Conservation (phyloP, 2,113 vertebrate species). For the Nyctibius bracteatus region DNA sequence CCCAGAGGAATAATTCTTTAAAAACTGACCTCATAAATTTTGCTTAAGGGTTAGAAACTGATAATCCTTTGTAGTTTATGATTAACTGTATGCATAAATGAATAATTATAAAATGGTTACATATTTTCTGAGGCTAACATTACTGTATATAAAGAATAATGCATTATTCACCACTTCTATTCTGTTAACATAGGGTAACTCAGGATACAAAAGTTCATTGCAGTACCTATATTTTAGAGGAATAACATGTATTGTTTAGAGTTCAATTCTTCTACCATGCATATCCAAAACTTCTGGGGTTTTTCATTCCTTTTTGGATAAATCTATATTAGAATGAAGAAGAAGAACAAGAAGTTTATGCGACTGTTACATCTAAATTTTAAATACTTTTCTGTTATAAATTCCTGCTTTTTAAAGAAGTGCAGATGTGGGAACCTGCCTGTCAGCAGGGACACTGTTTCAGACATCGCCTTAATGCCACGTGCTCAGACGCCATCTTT, state of each 20-base stretch:
- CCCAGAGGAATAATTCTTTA: slow-evolving; percentile 71
- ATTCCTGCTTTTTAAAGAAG: background rate
- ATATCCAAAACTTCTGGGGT: fast-evolving
- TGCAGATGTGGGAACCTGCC: too few species aligned
- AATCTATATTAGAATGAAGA: background rate
- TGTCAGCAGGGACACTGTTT: too few species aligned
- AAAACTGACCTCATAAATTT: slow-evolving; percentile 73
- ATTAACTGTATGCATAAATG: slow-evolving; percentile 75
- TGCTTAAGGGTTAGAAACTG: slow-evolving; percentile 65
- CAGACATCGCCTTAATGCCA: too few species aligned
- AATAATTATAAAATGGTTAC: slow-evolving; percentile 71
- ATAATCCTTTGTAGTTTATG: slow-evolving; percentile 67
- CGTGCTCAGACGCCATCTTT: too few species aligned
- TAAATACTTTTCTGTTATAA: background rate
- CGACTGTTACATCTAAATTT: background rate
- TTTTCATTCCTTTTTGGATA: background rate
- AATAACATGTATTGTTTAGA: background rate
- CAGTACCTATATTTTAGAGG: background rate
- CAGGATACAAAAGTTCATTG: background rate
- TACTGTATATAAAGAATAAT: background rate
- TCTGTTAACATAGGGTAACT: background rate
- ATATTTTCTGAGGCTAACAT: slow-evolving; percentile 12
- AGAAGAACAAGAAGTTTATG: background rate
- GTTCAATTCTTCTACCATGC: background rate
- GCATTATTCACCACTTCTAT: background rate